Conservation (phyloP, 2,113 vertebrate species). For the Hippocampus comes region DNA sequence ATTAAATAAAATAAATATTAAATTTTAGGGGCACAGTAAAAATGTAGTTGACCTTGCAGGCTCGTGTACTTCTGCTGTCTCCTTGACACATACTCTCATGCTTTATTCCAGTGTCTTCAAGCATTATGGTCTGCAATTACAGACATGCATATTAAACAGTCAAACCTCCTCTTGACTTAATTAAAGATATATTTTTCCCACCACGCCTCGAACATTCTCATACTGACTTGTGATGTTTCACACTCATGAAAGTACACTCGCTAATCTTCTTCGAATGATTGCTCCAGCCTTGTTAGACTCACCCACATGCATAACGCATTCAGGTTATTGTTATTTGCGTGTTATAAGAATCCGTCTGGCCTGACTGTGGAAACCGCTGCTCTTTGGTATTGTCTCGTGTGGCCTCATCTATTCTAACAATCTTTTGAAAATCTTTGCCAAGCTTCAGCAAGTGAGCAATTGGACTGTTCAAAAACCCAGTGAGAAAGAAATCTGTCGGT, state of each 20-base stretch:
- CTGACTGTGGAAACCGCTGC: background rate
- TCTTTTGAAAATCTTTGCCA: slow-evolving; percentile 21
- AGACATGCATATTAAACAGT: background rate
- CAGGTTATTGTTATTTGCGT: background rate
- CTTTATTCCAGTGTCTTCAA: background rate
- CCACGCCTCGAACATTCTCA: background rate
- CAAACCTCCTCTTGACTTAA: background rate
- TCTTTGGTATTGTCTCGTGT: background rate
- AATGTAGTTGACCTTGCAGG: background rate
- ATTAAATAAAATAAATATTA: too few relatives aligned
- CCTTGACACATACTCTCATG: background rate
- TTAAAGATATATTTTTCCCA: background rate
- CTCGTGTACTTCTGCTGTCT: background rate
- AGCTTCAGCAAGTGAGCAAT: slow-evolving; percentile 51
- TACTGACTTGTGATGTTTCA: background rate
- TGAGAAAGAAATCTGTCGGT: slow-evolving; percentile 43
- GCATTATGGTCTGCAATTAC: background rate
- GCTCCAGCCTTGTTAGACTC: background rate
- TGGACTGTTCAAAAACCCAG: slow-evolving; percentile 41
- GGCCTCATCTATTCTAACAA: background rate
- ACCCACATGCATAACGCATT: background rate
- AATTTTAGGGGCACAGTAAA: background rate
- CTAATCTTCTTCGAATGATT: background rate
- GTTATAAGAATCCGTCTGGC: background rate
- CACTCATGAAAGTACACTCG: background rate